These are phyloP conservation scores for Chloroclysta siterata DNA, from an alignment of 2,888 invertebrate genomes.

Conservation along the genomic window DNA sequence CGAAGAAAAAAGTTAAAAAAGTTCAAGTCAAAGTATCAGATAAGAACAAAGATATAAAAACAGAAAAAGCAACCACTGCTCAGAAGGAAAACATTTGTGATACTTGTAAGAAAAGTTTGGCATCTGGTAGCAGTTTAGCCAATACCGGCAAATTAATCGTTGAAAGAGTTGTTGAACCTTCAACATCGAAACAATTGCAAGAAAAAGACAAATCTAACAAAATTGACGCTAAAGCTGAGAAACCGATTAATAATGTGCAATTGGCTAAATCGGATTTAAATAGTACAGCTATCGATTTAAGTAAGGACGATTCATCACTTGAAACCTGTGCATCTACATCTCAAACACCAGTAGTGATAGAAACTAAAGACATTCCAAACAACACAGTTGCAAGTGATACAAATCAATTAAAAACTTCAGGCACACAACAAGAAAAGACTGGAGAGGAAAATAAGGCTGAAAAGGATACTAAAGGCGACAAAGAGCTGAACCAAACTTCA, in stretches of 20 bases:
- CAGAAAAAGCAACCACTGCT: slow-evolving; percentile 5
- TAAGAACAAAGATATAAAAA: slow-evolving; percentile 11
- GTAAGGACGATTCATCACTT: slow-evolving; percentile 18
- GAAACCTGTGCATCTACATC: slow-evolving; percentile 28
- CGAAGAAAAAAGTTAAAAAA: slow-evolving; percentile 19
- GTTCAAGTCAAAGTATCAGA: slow-evolving; percentile 5
- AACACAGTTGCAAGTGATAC: slow-evolving; percentile 41
- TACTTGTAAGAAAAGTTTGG: slow-evolving; percentile 29
- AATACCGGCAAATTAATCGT: slow-evolving; percentile 7
- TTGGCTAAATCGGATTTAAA: slow-evolving; percentile 11
- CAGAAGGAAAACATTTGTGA: slow-evolving; percentile 23
- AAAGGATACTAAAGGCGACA: slow-evolving; percentile 44
- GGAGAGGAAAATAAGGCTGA: slow-evolving; percentile 63
- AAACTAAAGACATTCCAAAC: slow-evolving; percentile 68
- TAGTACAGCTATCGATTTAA: slow-evolving; percentile 11
- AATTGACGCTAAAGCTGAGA: slow-evolving; percentile 7
- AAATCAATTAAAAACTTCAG: slow-evolving; percentile 37
- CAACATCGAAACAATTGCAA: slow-evolving; percentile 7
- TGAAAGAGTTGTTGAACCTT: not conserved
- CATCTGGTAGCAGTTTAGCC: slow-evolving; percentile 1
- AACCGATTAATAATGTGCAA: slow-evolving; percentile 8
- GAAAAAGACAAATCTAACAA: slow-evolving; percentile 5
- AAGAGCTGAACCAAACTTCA: slow-evolving; percentile 43
- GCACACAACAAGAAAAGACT: slow-evolving; percentile 44
- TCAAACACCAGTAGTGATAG: slow-evolving; percentile 41